Evolutionary conservation across 2,888 invertebrate species (phyloP).

Genomic region (Elaeidobius kamerunicus): DNA sequence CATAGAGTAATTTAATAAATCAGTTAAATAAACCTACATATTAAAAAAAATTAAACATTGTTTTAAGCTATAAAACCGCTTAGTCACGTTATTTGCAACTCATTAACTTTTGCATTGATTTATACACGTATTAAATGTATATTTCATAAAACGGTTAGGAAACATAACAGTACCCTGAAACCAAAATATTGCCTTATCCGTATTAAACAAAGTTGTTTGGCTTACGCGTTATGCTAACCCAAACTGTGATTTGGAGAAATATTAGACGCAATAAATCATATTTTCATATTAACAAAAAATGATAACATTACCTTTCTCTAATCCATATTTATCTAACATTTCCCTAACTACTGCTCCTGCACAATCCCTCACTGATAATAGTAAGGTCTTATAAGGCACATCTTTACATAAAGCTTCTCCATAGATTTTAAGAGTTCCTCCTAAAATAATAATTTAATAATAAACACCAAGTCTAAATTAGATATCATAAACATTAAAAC

Average conservation of each 20-base stretch:
- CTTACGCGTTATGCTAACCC: no score
- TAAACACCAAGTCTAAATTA: neutral
- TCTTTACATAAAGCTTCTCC: constrained; percentile 94
- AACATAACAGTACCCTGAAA: neutral
- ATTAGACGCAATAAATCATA: no score
- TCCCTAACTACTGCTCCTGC: constrained; percentile 92
- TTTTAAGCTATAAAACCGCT: no score
- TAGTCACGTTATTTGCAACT: no score
- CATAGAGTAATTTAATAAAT: no score
- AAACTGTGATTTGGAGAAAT: no score
- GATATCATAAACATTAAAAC: neutral
- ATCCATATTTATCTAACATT: constrained; percentile 95
- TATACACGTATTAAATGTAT: no score
- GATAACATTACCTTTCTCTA: constrained; percentile 58
- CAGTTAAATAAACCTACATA: no score
- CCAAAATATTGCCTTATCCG: no score
- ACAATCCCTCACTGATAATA: constrained; percentile 89
- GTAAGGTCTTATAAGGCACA: constrained; percentile 96
- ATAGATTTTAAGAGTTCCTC: constrained; percentile 90
- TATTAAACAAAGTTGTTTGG: neutral
- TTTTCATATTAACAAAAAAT: neutral
- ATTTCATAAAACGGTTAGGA: no score
- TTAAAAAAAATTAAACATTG: no score
- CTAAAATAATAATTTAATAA: constrained; percentile 46
- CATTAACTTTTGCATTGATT: no score